A percentile compares a stretch with the other conserved stretches of the same genome.
Conservation (phyloP, 2,113 vertebrate genomes). For the Triplophysa rosa region DNA sequence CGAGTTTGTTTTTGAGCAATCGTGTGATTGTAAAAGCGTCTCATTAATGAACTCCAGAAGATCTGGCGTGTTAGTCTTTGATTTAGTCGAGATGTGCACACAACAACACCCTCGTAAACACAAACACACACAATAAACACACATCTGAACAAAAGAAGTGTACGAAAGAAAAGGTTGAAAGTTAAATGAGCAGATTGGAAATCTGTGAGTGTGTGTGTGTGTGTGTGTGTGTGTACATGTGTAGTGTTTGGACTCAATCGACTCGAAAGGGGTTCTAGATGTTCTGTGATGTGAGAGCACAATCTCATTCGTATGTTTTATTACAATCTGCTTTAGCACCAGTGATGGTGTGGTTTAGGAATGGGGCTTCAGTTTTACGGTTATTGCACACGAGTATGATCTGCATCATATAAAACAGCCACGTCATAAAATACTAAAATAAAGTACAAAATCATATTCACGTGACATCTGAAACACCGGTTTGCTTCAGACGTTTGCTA, state of each 20-base stretch:
- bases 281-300: too few species aligned
- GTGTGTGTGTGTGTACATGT: not conserved
- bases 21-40: not conserved
- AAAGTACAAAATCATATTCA: too few species aligned
- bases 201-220: not conserved
- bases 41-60: slow-evolving; percentile 25
- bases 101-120: slow-evolving; percentile 3
- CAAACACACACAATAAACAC: slow-evolving; percentile 7
- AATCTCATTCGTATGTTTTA: too few species aligned
- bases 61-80: slow-evolving; percentile 6
- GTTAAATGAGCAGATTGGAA: not conserved
- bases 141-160: not conserved
- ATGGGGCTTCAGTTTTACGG: too few species aligned
- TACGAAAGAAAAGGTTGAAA: not conserved
- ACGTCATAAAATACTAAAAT: too few species aligned
- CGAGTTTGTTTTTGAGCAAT: not conserved
- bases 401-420: too few species aligned
- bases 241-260: not conserved
- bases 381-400: too few species aligned
- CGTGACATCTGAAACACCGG: not conserved
- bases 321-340: too few species aligned
- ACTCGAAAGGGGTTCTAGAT: too few species aligned
- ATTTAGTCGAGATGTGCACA: not conserved
- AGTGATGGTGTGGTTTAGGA: too few species aligned
- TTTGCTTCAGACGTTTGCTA: not conserved